A percentile compares a stretch with the other conserved stretches of the same genome.
These are phyloP conservation scores for Lampris incognitus DNA, from an alignment of 2,113 vertebrate species.

Conservation along the genomic window DNA sequence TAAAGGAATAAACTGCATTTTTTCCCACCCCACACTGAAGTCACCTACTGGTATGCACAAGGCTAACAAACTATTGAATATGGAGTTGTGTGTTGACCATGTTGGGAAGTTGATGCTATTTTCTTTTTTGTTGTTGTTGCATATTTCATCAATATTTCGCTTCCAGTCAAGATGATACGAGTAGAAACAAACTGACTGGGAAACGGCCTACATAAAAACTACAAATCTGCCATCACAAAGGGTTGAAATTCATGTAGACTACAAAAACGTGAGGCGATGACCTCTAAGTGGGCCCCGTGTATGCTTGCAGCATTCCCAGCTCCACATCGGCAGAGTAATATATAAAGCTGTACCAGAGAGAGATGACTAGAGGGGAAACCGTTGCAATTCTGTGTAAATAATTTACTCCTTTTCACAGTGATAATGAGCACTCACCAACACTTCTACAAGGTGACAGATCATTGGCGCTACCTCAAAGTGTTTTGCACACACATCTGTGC, in stretches of 20 bases:
- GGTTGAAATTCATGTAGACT: conserved; percentile 43
- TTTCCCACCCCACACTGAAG: too few species aligned
- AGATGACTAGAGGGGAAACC: not conserved
- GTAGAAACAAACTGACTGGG: conserved; percentile 15
- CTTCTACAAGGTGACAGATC: not conserved
- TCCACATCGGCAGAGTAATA: not conserved
- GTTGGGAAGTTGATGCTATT: not conserved
- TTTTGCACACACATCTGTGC: not conserved
- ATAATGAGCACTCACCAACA: conserved; percentile 5
- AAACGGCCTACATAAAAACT: conserved; percentile 27
- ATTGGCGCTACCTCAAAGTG: conserved; percentile 5
- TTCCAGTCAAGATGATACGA: not conserved
- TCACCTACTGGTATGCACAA: too few species aligned
- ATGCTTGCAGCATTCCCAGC: not conserved
- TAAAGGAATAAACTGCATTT: too few species aligned
- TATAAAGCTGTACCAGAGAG: not conserved
- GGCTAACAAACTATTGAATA: too few species aligned
- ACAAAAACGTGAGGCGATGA: conserved; percentile 21
- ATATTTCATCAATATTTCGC: not conserved
- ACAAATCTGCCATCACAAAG: conserved; percentile 31
- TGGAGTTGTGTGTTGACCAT: too few species aligned
- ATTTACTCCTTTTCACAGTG: conserved; percentile 12
- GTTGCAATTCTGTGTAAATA: conserved; percentile 8
- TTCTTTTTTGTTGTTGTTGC: not conserved
- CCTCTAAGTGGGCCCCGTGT: not conserved